A percentile compares a stretch with the other conserved stretches of the same genome.
Evolutionary conservation across 2,113 vertebrate species (phyloP).

Genomic region (Alosa alosa): DNA sequence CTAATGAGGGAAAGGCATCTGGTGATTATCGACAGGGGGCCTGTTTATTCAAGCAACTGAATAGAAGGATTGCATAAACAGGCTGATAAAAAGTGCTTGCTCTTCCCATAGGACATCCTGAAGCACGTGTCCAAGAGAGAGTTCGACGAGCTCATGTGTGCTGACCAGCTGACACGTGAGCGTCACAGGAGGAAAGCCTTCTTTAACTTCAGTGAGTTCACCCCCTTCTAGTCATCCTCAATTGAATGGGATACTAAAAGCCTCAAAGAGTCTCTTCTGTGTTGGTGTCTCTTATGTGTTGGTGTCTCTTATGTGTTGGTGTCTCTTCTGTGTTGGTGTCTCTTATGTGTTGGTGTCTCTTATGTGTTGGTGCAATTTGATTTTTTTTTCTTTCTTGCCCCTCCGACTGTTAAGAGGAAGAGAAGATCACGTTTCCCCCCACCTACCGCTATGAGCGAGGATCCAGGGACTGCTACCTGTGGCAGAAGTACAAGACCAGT

Average conservation of each 20-base stretch:
- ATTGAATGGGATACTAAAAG: not conserved
- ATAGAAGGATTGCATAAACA: not conserved
- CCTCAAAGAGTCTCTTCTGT: not conserved
- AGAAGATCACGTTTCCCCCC: slow-evolving; percentile 84
- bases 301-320: no score
- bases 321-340: not conserved
- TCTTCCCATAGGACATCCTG: slow-evolving; percentile 74
- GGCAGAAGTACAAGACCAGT: slow-evolving; percentile 86
- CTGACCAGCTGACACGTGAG: slow-evolving; percentile 83
- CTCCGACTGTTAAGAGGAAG: slow-evolving; percentile 72
- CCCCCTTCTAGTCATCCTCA: not conserved
- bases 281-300: not conserved
- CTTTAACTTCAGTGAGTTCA: slow-evolving; percentile 78
- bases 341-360: no score
- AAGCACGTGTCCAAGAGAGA: slow-evolving; percentile 78
- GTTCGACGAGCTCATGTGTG: slow-evolving; percentile 81
- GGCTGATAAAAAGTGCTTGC: not conserved
- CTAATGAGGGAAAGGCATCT: not conserved
- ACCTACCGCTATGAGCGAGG: slow-evolving; percentile 86
- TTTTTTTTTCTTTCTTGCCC: slow-evolving; percentile 33
- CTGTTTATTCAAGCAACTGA: not conserved
- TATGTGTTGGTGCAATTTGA: not conserved
- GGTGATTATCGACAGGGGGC: not conserved
- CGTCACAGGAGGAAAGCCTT: slow-evolving; percentile 83
- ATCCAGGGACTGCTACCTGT: slow-evolving; percentile 80